These are phyloP conservation scores for Heliothis peltigera DNA, from an alignment of 2,888 invertebrate genomes.

Conservation along the genomic window DNA sequence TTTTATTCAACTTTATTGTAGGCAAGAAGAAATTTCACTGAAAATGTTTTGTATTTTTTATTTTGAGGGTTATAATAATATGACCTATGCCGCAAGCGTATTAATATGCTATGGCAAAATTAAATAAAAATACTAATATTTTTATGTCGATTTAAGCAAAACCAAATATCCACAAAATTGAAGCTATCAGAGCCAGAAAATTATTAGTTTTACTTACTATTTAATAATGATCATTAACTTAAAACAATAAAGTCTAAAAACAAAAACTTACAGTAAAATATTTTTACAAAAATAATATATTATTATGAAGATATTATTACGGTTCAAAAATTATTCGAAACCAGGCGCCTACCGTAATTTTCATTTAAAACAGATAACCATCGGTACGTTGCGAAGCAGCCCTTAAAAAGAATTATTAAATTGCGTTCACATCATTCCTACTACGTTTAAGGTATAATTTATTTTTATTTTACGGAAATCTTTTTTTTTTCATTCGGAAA, in stretches of 20 bases:
- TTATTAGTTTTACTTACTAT: background rate
- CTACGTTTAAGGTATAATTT: constrained; percentile 45
- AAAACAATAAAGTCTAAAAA: too few species aligned
- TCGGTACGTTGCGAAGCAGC: constrained; percentile 52
- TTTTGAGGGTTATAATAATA: constrained; percentile 17
- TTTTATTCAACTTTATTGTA: constrained; percentile 20
- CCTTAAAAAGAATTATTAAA: constrained; percentile 59
- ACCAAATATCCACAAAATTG: too few species aligned
- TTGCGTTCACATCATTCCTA: constrained; percentile 52
- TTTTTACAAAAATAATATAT: background rate
- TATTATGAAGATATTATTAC: constrained; percentile 5
- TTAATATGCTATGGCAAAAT: too few species aligned
- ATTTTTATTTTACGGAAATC: constrained; percentile 37
- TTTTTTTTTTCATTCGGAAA: constrained; percentile 33
- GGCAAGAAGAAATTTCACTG: constrained; percentile 6
- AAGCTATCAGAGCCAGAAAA: background rate
- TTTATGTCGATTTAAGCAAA: too few species aligned
- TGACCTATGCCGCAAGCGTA: too few species aligned
- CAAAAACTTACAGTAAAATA: too few species aligned
- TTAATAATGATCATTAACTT: too few species aligned
- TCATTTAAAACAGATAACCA: constrained; percentile 56
- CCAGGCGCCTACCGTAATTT: constrained; percentile 30
- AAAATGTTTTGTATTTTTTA: background rate
- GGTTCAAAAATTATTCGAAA: constrained; percentile 33
- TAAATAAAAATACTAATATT: too few species aligned